A percentile compares a stretch with the other conserved stretches of the same genome.
These are phyloP conservation scores for Ormyrus nitidulus DNA, from an alignment of 2,888 invertebrate species.

Conservation along the genomic window DNA sequence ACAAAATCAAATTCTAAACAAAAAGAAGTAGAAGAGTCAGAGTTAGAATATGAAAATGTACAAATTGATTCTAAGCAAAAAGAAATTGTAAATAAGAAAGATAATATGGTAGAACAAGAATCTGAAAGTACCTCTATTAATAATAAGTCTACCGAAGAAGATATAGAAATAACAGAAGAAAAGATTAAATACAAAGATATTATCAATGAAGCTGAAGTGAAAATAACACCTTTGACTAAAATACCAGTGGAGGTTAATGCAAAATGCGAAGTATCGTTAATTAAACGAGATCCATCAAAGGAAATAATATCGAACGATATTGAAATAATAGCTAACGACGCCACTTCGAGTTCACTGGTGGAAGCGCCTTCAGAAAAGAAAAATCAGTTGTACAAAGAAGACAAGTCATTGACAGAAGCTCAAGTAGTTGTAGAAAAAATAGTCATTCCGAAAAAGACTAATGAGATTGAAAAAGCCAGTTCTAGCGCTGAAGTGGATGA, in stretches of 20 bases:
- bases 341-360: neutral
- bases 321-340: neutral
- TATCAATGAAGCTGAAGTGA: too few relatives aligned
- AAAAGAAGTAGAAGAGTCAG: neutral
- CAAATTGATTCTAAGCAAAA: slow-evolving; percentile 5
- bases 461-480: slow-evolving; percentile 43
- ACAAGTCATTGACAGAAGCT: slow-evolving; percentile 25
- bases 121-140: neutral
- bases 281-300: too few relatives aligned
- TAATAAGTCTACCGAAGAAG: slow-evolving; percentile 11
- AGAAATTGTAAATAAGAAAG: slow-evolving; percentile 1
- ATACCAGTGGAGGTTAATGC: too few relatives aligned
- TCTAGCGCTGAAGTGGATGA: slow-evolving; percentile 41
- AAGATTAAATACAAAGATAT: too few relatives aligned
- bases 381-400: neutral
- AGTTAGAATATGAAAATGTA: too few relatives aligned
- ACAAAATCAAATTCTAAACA: slow-evolving; percentile 3
- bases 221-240: too few relatives aligned
- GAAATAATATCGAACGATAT: too few relatives aligned
- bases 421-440: slow-evolving; percentile 54
- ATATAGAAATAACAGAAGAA: neutral
- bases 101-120: neutral
- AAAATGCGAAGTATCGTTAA: too few relatives aligned
- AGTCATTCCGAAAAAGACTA: slow-evolving; percentile 33
- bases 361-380: slow-evolving; percentile 37